Evolutionary conservation across 1,140 invertebrate genomes (phyloP).

Genomic region (Heliconius nattereri): DNA sequence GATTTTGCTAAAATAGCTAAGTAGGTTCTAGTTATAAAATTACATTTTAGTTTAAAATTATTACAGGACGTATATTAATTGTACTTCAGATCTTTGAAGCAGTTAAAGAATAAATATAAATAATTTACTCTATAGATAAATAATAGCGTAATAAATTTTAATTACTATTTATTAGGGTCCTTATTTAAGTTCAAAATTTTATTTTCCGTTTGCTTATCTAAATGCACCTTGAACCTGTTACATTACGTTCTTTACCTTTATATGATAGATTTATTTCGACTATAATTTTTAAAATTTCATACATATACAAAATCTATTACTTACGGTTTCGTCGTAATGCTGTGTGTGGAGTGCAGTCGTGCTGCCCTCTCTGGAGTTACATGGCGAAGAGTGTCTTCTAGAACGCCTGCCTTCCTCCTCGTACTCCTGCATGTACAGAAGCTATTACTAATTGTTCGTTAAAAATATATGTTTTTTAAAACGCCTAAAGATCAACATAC

Average conservation of each 20-base stretch:
- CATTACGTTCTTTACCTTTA: too few species aligned
- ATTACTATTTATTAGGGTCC: too few species aligned
- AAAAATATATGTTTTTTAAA: constrained; percentile 2
- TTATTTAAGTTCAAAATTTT: too few species aligned
- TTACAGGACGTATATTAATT: not conserved
- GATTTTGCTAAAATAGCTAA: too few species aligned
- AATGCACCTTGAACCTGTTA: too few species aligned
- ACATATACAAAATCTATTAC: constrained; percentile 51
- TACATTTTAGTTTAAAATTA: not conserved
- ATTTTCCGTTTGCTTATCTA: too few species aligned
- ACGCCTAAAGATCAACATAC: not conserved
- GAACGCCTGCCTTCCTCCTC: constrained; percentile 83
- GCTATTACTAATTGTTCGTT: not conserved
- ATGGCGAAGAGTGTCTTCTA: constrained; percentile 84
- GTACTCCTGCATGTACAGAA: constrained; percentile 77
- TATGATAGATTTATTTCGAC: too few species aligned
- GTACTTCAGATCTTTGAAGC: not conserved
- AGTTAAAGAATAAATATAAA: not conserved
- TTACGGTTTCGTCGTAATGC: constrained; percentile 86
- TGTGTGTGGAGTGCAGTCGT: constrained; percentile 82
- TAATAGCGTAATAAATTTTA: too few species aligned
- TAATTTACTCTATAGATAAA: too few species aligned
- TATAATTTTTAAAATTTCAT: too few species aligned
- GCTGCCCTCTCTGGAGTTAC: constrained; percentile 82
- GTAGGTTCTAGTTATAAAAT: not conserved